Evolutionary conservation across 2,113 vertebrate species (phyloP).

Genomic region (Oostethus manadensis): DNA sequence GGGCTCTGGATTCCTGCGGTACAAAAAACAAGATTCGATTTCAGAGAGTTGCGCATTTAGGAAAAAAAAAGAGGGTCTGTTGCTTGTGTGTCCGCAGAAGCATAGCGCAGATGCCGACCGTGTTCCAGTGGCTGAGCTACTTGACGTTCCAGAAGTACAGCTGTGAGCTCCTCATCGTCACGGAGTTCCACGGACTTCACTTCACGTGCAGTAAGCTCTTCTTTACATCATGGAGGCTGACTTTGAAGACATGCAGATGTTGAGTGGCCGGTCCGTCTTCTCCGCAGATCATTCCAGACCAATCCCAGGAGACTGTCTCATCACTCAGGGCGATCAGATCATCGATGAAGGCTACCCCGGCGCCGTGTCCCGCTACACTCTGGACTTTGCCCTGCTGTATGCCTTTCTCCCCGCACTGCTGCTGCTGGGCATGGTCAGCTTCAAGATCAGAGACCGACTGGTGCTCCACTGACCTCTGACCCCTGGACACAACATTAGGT

Average conservation of each 20-base stretch:
- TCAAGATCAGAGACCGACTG: constrained; percentile 82
- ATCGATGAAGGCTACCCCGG: constrained; percentile 80
- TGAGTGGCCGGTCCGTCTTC: not conserved
- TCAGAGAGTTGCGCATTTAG: not conserved
- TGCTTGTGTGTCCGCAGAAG: constrained; percentile 69
- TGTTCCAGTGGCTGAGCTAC: constrained; percentile 86
- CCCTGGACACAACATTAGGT: no score
- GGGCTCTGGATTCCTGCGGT: constrained; percentile 90
- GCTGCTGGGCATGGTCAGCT: constrained; percentile 79
- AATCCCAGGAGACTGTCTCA: constrained; percentile 57
- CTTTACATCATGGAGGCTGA: no score
- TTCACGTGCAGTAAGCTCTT: constrained; percentile 88
- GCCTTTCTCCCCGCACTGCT: constrained; percentile 82
- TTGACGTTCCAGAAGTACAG: constrained; percentile 93
- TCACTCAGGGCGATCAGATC: constrained; percentile 74
- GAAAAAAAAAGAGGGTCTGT: not conserved
- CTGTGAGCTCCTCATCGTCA: constrained; percentile 88
- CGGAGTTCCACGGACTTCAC: constrained; percentile 84
- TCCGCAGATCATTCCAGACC: constrained; percentile 42
- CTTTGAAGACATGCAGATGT: no score
- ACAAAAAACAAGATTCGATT: not conserved
- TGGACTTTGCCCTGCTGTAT: constrained; percentile 83
- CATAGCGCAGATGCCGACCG: constrained; percentile 80
- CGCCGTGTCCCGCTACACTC: constrained; percentile 75
- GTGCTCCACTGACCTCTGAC: constrained; percentile 65